Evolutionary conservation across 2,797 vertebrate genomes (phyloP).

Genomic region (Pseudopleuronectes americanus): DNA sequence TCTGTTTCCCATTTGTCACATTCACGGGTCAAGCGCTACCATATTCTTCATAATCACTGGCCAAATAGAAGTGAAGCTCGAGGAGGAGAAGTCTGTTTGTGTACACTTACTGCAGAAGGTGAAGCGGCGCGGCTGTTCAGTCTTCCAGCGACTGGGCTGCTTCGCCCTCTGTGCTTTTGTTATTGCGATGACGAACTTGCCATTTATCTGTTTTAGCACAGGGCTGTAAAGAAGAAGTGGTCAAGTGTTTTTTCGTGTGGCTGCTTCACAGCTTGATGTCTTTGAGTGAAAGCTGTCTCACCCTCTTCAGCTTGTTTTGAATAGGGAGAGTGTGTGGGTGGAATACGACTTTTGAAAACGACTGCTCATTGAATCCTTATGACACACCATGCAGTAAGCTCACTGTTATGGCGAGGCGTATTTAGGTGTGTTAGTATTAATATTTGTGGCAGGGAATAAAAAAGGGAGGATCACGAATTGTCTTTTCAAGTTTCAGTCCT

Average conservation of each 20-base stretch:
- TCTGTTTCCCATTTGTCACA: slow-evolving; percentile 79
- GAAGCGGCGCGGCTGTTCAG: slow-evolving; percentile 54
- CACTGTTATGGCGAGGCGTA: too few relatives aligned
- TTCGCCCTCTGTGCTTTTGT: slow-evolving; percentile 40
- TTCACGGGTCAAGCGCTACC: slow-evolving; percentile 74
- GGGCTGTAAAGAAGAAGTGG: slow-evolving; percentile 43
- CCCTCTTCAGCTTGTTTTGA: not conserved
- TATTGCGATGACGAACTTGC: slow-evolving; percentile 26
- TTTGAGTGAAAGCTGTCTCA: slow-evolving; percentile 49
- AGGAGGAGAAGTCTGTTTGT: slow-evolving; percentile 42
- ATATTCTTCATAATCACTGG: slow-evolving; percentile 68
- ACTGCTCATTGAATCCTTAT: not conserved
- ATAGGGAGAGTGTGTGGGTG: slow-evolving; percentile 8
- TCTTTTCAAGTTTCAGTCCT: slow-evolving; percentile 20
- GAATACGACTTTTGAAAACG: slow-evolving; percentile 24
- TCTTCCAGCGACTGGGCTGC: slow-evolving; percentile 10
- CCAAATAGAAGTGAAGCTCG: slow-evolving; percentile 56
- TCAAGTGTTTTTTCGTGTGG: slow-evolving; percentile 40
- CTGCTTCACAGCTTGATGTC: slow-evolving; percentile 53
- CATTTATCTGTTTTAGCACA: slow-evolving; percentile 48
- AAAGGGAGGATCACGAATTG: slow-evolving; percentile 14
- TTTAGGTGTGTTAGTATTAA: too few relatives aligned
- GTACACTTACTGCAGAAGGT: slow-evolving; percentile 50
- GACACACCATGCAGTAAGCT: too few relatives aligned
- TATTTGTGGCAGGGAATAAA: not conserved